Evolutionary conservation across 1,140 invertebrate species (phyloP), one percentile per base, ranked within the genome.

Genomic region (Drosophila ironensis): DNA sequence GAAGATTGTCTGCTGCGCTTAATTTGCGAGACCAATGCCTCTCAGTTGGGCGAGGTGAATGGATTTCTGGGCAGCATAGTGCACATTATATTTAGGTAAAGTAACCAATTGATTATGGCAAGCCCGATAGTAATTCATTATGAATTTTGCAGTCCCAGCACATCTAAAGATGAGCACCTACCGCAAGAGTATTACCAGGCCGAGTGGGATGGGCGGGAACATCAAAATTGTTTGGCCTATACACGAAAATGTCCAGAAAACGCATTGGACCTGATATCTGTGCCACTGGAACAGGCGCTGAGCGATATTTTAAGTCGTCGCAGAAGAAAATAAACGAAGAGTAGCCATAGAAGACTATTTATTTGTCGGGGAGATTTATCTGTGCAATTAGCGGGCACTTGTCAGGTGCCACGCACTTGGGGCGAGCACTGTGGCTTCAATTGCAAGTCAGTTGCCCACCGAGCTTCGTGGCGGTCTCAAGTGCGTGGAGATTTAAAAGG

Each of bases 101-200:
- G 11, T 5, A 5, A 0, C 1, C 4, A 8, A 44, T 9, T 2
- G 0, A 16, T n/a, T 6, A n/a, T n/a, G n/a, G n/a, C n/a, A n/a
- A n/a, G n/a, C n/a, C n/a, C n/a, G n/a, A n/a, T n/a, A n/a, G n/a
- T n/a, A n/a, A n/a, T n/a, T n/a, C n/a, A n/a, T n/a, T n/a, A n/a
- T n/a, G n/a, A n/a, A n/a, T 5, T 5, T 33, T 33, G 11, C 88
- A 93, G 92, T 7, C 92, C 92, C 12, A 93, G 92, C 45, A 90
- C 92, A 24, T 93, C 92, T 0, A 86, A 76, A 17, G 91, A 93
- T 46, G 91, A 92, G 80, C 90, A 91, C 24, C 63, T 93, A 40
- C 82, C 91, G 3, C 75, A 90, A 4, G 82, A 73, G 0, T 93
- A 93, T 68, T 92, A 92, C 70, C 88, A 92, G 63, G 93, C 93